phyloP scores from a whole-genome alignment of 2,113 vertebrate genomes.

The Circaetus gallicus region DNA sequence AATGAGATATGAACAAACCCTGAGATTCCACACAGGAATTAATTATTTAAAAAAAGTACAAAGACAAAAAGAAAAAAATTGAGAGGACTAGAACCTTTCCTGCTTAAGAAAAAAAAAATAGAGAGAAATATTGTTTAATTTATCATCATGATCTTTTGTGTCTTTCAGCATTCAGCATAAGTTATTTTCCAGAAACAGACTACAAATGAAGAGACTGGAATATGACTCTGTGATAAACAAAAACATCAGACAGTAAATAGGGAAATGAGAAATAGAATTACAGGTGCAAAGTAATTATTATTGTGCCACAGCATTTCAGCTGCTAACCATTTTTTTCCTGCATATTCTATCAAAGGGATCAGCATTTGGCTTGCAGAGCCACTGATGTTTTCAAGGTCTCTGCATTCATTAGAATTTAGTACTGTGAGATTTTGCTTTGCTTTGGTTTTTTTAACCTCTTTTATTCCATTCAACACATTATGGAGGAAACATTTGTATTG shows the following conservation, averaged over 20 bases:
- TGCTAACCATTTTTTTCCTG: conserved; percentile 17
- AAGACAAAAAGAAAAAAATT: background rate
- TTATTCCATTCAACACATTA: background rate
- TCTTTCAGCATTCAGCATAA: background rate
- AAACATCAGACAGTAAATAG: conserved; percentile 29
- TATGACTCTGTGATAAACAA: conserved; percentile 42
- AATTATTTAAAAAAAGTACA: background rate
- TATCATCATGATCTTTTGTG: background rate
- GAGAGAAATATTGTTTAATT: conserved; percentile 12
- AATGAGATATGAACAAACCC: background rate
- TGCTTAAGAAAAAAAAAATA: background rate
- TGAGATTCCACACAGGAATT: background rate
- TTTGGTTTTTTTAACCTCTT: background rate
- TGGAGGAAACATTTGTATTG: background rate
- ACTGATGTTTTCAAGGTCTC: conserved; percentile 63
- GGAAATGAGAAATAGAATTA: conserved; percentile 17
- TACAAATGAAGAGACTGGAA: conserved; percentile 31
- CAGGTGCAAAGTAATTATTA: conserved; percentile 9
- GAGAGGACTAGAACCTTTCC: background rate
- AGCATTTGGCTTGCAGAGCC: conserved; percentile 26
- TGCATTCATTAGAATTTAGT: conserved; percentile 64
- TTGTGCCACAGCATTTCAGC: background rate
- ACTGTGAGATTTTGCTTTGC: background rate
- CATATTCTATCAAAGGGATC: conserved; percentile 29
- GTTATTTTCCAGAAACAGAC: background rate